Percentiles rank a stretch among this genome's conserved stretches.
These are phyloP conservation scores for Papilio gigon DNA, from an alignment of 2,888 invertebrate species.

Conservation along the genomic window DNA sequence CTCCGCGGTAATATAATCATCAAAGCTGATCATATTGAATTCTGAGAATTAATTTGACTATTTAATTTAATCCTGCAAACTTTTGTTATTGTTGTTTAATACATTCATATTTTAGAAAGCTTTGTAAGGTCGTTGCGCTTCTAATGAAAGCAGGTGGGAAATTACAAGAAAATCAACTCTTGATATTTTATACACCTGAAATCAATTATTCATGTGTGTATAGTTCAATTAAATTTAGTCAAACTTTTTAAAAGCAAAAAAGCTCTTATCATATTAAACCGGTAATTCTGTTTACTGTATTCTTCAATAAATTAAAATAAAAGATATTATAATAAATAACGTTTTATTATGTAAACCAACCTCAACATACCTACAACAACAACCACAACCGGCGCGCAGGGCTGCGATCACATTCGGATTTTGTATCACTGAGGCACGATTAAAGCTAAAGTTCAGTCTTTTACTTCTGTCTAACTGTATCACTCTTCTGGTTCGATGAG, in stretches of 20 bases:
- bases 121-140: not conserved
- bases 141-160: not conserved
- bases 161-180: not conserved
- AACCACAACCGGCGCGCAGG: constrained; percentile 43
- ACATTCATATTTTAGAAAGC: not conserved
- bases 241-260: not conserved
- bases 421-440: constrained; percentile 41
- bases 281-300: not conserved
- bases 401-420: constrained; percentile 26
- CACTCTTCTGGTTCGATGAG: constrained; percentile 63
- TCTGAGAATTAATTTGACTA: constrained; percentile 1
- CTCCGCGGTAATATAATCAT: not conserved
- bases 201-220: not conserved
- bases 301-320: not conserved
- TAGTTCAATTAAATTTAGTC: too few relatives aligned
- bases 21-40: not conserved
- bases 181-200: not conserved
- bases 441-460: constrained; percentile 72
- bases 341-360: constrained; percentile 67
- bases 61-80: constrained; percentile 1
- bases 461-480: constrained; percentile 47
- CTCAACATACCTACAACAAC: constrained; percentile 51
- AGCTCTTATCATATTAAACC: not conserved
- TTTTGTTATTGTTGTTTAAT: constrained; percentile 3
- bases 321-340: constrained; percentile 65